Percentiles rank a stretch among this genome's conserved stretches.
These are phyloP conservation scores for Drosophila prostipennis DNA, from an alignment of 2,888 invertebrate genomes.

Conservation along the genomic window DNA sequence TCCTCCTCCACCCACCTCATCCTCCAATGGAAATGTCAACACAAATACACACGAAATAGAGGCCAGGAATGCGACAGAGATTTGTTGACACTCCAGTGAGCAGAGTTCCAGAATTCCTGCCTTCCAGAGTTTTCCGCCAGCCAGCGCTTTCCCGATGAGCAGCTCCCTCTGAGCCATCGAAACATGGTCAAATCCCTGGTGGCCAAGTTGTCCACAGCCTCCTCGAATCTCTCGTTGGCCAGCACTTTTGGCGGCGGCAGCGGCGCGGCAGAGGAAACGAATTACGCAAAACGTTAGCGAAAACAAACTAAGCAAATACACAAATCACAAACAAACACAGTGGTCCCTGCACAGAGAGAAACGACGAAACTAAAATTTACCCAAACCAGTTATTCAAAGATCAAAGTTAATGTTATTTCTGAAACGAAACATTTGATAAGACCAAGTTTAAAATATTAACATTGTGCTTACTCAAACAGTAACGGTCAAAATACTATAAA, in stretches of 20 bases:
- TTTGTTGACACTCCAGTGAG: slow-evolving; percentile 40
- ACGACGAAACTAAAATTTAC: background rate
- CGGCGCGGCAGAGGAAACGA: slow-evolving; percentile 70
- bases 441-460: no score
- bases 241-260: slow-evolving; percentile 74
- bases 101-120: slow-evolving; percentile 8
- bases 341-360: slow-evolving; percentile 12
- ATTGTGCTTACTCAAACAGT: background rate
- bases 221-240: slow-evolving; percentile 80
- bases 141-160: slow-evolving; percentile 8
- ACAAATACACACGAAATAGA: slow-evolving; percentile 17
- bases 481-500: background rate
- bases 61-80: slow-evolving; percentile 42
- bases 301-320: slow-evolving; percentile 41
- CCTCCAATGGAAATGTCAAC: slow-evolving; percentile 33
- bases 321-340: slow-evolving; percentile 30
- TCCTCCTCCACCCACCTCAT: background rate
- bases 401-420: background rate
- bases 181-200: slow-evolving; percentile 83
- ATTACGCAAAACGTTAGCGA: slow-evolving; percentile 79
- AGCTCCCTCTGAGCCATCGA: background rate
- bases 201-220: slow-evolving; percentile 82
- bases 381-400: background rate
- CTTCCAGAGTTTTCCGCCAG: background rate
- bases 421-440: no score